Conservation (phyloP, 92 coral and sea anemone genomes). For the Montipora capitata region DNA sequence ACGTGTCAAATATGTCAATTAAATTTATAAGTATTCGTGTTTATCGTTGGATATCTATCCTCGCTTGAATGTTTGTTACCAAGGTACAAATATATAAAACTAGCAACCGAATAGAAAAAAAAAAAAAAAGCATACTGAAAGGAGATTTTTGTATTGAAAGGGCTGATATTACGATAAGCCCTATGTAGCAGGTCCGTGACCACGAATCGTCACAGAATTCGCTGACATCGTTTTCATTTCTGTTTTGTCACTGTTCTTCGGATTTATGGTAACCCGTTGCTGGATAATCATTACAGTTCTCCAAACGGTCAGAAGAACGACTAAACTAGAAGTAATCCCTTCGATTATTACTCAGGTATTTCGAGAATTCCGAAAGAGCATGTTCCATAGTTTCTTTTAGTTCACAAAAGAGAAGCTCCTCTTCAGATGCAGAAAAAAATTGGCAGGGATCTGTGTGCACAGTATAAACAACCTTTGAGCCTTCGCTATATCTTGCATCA, state of each 20-base stretch:
- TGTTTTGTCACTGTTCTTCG: background rate
- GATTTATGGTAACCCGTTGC: background rate
- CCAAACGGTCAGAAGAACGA: background rate
- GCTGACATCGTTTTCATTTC: background rate
- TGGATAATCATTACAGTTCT: background rate
- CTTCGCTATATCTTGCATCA: background rate
- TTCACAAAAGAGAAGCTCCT: conserved; percentile 14
- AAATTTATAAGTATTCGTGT: no score
- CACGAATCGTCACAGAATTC: background rate
- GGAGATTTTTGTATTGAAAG: no score
- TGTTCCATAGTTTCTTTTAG: conserved; percentile 11
- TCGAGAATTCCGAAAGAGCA: conserved; percentile 5
- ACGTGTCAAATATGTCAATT: no score
- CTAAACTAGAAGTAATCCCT: background rate
- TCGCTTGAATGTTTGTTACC: no score
- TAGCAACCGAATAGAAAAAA: no score
- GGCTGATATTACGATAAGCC: background rate
- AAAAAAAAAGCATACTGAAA: no score
- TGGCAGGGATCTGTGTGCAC: no score
- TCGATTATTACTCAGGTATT: background rate
- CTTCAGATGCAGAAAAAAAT: background rate
- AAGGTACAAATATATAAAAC: no score
- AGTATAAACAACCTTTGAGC: no score
- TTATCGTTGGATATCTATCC: no score
- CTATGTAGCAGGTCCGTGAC: conserved; percentile 4